Base-by-base conservation (phyloP, 2,888 invertebrate species). In the Erebia epiphron region DNA sequence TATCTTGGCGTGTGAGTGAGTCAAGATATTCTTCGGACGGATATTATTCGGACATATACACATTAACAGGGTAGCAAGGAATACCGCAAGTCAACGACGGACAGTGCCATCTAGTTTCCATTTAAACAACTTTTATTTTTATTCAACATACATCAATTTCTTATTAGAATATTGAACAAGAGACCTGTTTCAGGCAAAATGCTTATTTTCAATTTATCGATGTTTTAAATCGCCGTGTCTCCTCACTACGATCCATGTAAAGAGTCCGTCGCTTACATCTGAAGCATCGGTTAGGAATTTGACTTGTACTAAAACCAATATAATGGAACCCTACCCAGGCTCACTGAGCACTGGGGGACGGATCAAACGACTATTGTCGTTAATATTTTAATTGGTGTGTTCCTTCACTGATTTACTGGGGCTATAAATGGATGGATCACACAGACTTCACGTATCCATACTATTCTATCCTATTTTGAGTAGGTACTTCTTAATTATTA, bases 261-360 rank as follows among this genome's bases (percentile, higher is more conserved):
- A 82, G 80, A 80, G 79, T 77, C 75, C 66, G 69, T 71, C 76
- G 77, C 81, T 80, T 79, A 80, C 75, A 75, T 75, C 76, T 73
- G 62, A 76, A 76, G 75, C 80, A 78, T 77, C 80, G 73, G 77
- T 81, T 71, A 72, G 76, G 72, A 77, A 76, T 77, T 74, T 76
- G 73, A 77, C 75, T 73, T 71, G 71, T 71, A 71, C 68, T 64
- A 67, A 35, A 76, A 69, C 76, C 74, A 73, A 76, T 73, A 72
- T 72, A 67, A 66, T n/a, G 14, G n/a, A 21, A 57, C 46, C 54
- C 46, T 21, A 57, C 5, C 10, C 9, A 16, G 66, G 57, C 58
- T 21, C 66, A 26, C 26, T 67, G 66, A 2, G 16, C 66, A 57
- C 46, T n/a, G 57, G 43, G 66, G 16, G 2, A 5, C 21, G 66